Evolutionary conservation across 2,888 invertebrate species (phyloP).

Genomic region (Drosophila nr. medialis): DNA sequence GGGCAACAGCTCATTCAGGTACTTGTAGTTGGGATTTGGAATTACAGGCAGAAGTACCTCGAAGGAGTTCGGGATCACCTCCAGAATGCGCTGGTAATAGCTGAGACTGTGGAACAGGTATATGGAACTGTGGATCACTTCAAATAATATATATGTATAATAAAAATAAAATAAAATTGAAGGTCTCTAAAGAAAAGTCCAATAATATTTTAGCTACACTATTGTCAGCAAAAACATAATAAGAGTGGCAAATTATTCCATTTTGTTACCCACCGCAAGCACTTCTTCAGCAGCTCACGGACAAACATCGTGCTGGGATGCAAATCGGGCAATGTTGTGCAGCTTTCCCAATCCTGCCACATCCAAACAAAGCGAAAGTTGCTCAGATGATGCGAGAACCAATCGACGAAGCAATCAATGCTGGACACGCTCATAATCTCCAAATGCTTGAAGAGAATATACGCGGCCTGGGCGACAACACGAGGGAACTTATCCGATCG

Average conservation of each 20-base stretch:
- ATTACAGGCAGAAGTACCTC: conserved; percentile 92
- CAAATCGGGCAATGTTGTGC: conserved; percentile 90
- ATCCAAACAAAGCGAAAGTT: conserved; percentile 99
- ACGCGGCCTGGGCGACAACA: conserved; percentile 97
- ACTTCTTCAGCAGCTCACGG: conserved; percentile 94
- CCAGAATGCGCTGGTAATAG: conserved; percentile 95
- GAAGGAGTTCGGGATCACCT: conserved; percentile 95
- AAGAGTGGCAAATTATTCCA: no score
- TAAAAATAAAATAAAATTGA: no score
- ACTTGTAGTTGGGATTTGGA: conserved; percentile 95
- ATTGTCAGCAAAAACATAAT: background rate
- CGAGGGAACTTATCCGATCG: conserved; percentile 98
- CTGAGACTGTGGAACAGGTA: conserved; percentile 88
- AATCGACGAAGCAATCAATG: conserved; percentile 97
- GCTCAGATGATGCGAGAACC: conserved; percentile 99
- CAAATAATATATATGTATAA: background rate
- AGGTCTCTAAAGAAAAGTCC: no score
- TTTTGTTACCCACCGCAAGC: conserved; percentile 89
- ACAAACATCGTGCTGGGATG: conserved; percentile 97
- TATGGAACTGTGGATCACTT: background rate
- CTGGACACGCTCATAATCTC: conserved; percentile 98
- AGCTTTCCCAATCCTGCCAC: conserved; percentile 97
- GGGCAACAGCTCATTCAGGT: conserved; percentile 88
- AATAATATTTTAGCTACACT: no score
- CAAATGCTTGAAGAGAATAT: conserved; percentile 96